phyloP scores from a whole-genome alignment of 2,797 vertebrate species.

The Alectoris magna region DNA sequence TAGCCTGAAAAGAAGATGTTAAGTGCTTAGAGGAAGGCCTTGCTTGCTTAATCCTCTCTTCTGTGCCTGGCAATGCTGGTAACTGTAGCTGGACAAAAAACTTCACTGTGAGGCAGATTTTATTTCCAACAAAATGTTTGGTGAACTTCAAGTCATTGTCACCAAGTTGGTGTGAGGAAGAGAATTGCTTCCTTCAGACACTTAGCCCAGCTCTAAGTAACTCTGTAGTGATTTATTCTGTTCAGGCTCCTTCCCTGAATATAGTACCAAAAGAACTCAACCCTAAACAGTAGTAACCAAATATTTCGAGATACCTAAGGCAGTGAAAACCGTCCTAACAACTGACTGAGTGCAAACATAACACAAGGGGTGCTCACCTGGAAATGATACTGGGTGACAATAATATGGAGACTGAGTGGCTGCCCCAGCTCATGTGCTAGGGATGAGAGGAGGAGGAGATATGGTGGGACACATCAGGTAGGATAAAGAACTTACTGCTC shows the following conservation, averaged over 20 bases:
- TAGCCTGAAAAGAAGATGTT: not conserved
- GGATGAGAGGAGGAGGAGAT: too few species aligned
- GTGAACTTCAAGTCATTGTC: not conserved
- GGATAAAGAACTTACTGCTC: not conserved
- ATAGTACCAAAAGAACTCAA: not conserved
- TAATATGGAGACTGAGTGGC: too few species aligned
- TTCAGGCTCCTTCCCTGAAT: not conserved
- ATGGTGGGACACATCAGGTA: not conserved
- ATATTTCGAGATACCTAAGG: not conserved
- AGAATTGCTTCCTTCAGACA: conserved; percentile 1
- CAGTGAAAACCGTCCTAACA: not conserved
- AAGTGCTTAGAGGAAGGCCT: not conserved
- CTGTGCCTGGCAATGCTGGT: not conserved
- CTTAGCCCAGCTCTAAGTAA: not conserved
- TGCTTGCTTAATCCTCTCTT: not conserved
- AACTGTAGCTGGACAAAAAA: not conserved
- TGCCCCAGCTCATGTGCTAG: too few species aligned
- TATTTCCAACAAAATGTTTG: not conserved
- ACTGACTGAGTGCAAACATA: not conserved
- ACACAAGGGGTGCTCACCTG: too few species aligned
- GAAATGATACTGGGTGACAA: too few species aligned
- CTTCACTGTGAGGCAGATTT: not conserved
- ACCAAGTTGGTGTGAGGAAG: not conserved
- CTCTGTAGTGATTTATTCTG: not conserved
- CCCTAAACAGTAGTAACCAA: too few species aligned